Base-by-base conservation (phyloP, 2,113 vertebrate genomes). In the Monopterus albus region DNA sequence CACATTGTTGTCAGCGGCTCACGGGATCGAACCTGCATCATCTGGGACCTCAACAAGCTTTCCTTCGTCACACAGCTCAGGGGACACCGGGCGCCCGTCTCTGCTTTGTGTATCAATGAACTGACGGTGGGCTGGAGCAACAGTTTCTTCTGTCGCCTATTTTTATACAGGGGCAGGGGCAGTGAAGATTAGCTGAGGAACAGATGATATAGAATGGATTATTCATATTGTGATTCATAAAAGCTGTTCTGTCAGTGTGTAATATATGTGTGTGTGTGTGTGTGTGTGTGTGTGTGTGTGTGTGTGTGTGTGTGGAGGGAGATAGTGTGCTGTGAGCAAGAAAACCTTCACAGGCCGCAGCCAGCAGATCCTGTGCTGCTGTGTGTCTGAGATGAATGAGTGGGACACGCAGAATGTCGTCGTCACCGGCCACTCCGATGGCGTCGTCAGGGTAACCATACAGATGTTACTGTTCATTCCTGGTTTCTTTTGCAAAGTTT, bases 391-490 rank as follows among this genome's bases (percentile, higher is more conserved):
- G 91, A 99, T 98, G 97, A 98, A 98, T 0, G 98, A 99, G 64
- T 99, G 98, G 98, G 97, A 99, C 88, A 98, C 96, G 0, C 98
- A 99, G 93, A 99, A 99, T 0, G 98, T 99, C 85, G 96, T 98
- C 1, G 95, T 99, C 21, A 99, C 98, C 0, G 98, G 98, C 12
- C 98, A 99, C 89, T 99, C 98, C 0, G 97, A 99, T 0, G 98
- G 98, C 0, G 96, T 99, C 0, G 98, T 99, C 61, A 94, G 98
- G 90, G 98, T 99, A 90, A 90, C 45, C 17, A 0, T 0, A 23
- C 29, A n/a, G n/a, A n/a, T n/a, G n/a, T n/a, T n/a, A n/a, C n/a
- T n/a, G n/a, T n/a, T n/a, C n/a, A n/a, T n/a, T n/a, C n/a, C n/a
- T n/a, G n/a, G n/a, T n/a, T n/a, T n/a, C n/a, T n/a, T n/a, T n/a